A percentile compares a stretch with the other conserved stretches of the same genome.
These are phyloP conservation scores for Cantharis lateralis DNA, from an alignment of 2,888 invertebrate genomes.

Conservation along the genomic window DNA sequence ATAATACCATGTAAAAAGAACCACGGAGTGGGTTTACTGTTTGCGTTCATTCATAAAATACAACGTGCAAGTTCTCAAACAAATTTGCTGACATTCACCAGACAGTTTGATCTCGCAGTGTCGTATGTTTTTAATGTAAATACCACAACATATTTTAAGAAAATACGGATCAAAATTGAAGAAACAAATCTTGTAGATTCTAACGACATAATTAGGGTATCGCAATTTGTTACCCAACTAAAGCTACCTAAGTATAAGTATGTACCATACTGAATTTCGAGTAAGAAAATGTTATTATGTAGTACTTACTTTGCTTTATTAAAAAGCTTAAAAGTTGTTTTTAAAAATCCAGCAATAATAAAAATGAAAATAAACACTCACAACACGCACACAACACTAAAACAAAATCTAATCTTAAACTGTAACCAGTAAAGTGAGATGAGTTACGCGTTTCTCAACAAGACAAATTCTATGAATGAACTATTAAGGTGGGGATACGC, in stretches of 20 bases:
- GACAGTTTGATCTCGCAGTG: neutral
- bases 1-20: neutral
- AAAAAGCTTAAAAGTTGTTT: neutral
- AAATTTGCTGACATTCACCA: neutral
- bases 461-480: slow-evolving; percentile 50
- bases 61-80: neutral
- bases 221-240: neutral
- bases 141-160: neutral
- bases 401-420: slow-evolving; percentile 35
- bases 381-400: slow-evolving; percentile 42
- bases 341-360: neutral
- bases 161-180: neutral
- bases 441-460: slow-evolving; percentile 43
- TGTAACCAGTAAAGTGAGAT: slow-evolving; percentile 46
- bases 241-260: neutral
- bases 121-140: neutral
- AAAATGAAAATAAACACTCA: slow-evolving; percentile 12
- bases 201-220: neutral
- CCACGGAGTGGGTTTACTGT: neutral
- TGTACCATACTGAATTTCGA: no score
- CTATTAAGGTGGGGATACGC: slow-evolving; percentile 31
- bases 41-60: neutral
- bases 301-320: neutral
- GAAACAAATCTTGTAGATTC: neutral
- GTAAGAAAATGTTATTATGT: neutral